A percentile compares a stretch with the other conserved stretches of the same genome.
phyloP scores from a whole-genome alignment of 2,888 invertebrate species.

The Nomada goodeniana region DNA sequence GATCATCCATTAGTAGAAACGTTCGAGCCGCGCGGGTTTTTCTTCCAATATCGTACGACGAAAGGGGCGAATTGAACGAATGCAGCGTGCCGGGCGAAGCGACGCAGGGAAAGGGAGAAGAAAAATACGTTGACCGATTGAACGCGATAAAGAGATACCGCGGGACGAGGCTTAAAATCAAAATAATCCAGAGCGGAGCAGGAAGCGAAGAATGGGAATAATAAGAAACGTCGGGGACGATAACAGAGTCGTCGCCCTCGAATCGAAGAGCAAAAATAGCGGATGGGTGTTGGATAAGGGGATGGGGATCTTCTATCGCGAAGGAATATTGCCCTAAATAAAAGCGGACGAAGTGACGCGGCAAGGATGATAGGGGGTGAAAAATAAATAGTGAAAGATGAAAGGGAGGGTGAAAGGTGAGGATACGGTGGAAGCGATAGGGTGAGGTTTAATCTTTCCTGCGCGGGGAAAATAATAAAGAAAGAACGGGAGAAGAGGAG shows the following conservation, averaged over 20 bases:
- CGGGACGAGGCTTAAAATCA: not conserved
- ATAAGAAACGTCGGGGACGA: not conserved
- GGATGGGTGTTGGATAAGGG: no score
- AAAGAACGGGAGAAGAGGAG: constrained; percentile 9
- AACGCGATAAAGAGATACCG: not conserved
- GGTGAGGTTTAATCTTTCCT: constrained; percentile 53
- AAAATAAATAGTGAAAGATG: constrained; percentile 55
- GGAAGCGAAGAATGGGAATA: not conserved
- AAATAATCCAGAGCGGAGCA: not conserved
- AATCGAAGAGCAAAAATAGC: not conserved
- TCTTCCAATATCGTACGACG: not conserved
- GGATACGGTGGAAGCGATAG: constrained; percentile 40
- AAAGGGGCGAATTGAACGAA: no score
- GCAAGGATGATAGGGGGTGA: constrained; percentile 49
- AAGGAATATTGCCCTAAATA: constrained; percentile 46
- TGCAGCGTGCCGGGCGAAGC: no score
- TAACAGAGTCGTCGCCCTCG: not conserved
- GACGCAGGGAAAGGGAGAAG: no score
- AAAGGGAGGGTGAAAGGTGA: constrained; percentile 48
- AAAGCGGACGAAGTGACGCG: constrained; percentile 40
- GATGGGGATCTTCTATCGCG: not conserved
- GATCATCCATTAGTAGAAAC: constrained; percentile 14
- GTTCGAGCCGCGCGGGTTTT: no score
- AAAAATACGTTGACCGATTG: no score
- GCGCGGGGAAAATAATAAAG: constrained; percentile 47